Evolutionary conservation across 2,888 invertebrate genomes (phyloP).

Genomic region (Blera fallax): DNA sequence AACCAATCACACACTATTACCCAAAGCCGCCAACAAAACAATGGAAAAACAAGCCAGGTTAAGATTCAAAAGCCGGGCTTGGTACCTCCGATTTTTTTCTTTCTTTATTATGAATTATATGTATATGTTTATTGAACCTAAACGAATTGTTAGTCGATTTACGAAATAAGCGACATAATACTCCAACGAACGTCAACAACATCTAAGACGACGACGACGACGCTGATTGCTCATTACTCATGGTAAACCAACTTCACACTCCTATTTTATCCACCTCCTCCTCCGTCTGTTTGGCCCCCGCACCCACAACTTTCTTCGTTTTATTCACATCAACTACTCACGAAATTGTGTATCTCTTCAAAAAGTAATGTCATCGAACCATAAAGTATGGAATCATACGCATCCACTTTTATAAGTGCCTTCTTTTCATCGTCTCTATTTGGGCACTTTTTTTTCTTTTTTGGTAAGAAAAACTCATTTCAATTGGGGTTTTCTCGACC

Average conservation of each 20-base stretch:
- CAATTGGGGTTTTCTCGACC: slow-evolving; percentile 63
- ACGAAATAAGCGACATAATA: slow-evolving; percentile 61
- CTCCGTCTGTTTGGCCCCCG: slow-evolving; percentile 7
- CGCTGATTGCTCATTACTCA: slow-evolving; percentile 66
- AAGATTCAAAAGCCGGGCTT: slow-evolving; percentile 9
- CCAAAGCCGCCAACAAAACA: background rate
- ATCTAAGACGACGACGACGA: slow-evolving; percentile 9
- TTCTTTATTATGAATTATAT: slow-evolving; percentile 23
- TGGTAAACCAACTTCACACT: slow-evolving; percentile 67
- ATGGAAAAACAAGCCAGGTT: background rate
- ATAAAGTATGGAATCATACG: slow-evolving; percentile 74
- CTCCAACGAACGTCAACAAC: slow-evolving; percentile 26
- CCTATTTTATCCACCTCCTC: slow-evolving; percentile 49
- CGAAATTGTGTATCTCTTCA: slow-evolving; percentile 68
- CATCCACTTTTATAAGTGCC: slow-evolving; percentile 65
- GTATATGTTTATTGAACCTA: slow-evolving; percentile 56
- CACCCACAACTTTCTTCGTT: slow-evolving; percentile 38
- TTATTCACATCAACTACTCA: slow-evolving; percentile 52
- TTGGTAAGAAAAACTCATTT: slow-evolving; percentile 57
- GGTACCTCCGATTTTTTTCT: slow-evolving; percentile 1
- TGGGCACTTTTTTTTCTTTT: slow-evolving; percentile 5
- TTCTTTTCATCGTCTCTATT: slow-evolving; percentile 33
- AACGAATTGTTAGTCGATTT: slow-evolving; percentile 61
- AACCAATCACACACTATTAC: slow-evolving; percentile 19
- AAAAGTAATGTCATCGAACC: slow-evolving; percentile 79